Evolutionary conservation across 2,888 invertebrate genomes (phyloP).

Genomic region (Xanthorhoe designata): DNA sequence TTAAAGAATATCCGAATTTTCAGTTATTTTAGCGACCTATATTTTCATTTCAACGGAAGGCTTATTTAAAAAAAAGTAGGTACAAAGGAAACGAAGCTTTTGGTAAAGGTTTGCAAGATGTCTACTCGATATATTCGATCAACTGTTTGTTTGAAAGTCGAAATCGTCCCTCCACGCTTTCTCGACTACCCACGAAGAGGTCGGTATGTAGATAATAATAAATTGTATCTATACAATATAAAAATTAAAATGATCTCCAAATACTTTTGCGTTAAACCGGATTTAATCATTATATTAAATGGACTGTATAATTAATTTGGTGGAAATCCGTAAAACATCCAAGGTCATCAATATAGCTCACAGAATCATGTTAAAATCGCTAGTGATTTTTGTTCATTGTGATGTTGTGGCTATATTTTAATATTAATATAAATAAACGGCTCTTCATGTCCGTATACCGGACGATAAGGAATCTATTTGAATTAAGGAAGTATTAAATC

Average conservation of each 20-base stretch:
- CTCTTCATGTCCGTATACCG: neutral
- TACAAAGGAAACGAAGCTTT: too few species aligned
- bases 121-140: too few species aligned
- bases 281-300: neutral
- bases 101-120: too few species aligned
- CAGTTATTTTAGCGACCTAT: too few species aligned
- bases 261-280: neutral
- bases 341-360: neutral
- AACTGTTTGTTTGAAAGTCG: too few species aligned
- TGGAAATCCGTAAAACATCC: neutral
- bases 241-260: neutral
- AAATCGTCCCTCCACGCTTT: too few species aligned
- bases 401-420: neutral
- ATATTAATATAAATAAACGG: neutral
- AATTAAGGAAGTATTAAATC: neutral
- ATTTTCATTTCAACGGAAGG: too few species aligned
- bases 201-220: neutral
- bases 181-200: too few species aligned
- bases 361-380: neutral
- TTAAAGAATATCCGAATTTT: too few species aligned
- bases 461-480: neutral
- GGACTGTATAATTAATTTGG: constrained; percentile 3
- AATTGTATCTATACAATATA: neutral
- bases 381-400: neutral
- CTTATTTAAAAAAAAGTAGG: too few species aligned